Evolutionary conservation across 2,888 invertebrate genomes (phyloP), one percentile per base, ranked within the genome.

Genomic region (Stratiomys singularior): DNA sequence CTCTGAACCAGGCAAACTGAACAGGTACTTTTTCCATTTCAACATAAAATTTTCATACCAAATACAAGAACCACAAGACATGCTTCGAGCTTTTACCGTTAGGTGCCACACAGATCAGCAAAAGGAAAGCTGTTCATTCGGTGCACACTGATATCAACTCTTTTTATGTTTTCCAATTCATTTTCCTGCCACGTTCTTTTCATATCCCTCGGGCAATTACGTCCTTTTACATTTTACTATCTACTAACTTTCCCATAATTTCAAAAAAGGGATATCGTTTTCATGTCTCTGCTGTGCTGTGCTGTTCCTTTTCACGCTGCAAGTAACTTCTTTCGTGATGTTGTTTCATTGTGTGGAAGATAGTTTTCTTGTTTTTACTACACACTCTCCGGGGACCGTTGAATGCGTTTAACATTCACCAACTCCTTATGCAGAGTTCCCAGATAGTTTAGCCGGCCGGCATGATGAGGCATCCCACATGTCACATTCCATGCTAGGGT

Each of bases 181-280:
- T 69, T 47, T 52, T 47, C 69, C 47, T 21, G 15, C 21, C 69
- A 25, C 23, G 15, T 23, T 69, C n/a, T n/a, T n/a, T 27, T 23
- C 1, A 72, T 72, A 52, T 72, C 56, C 52, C 56, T 23, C 56
- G 27, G 71, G 52, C 71, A 72, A 56, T 72, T 56, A 72, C 27
- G 66, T 72, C 52, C 71, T 56, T 56, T 52, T 27, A 37, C 66
- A 66, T 66, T 66, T 66, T 66, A 66, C 66, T 66, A 66, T 66
- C 28, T 66, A 66, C 66, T 66, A 66, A 66, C 66, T 37, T 27
- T 66, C 66, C n/a, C 30, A 28, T 37, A 66, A 37, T 66, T 37
- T 37, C 30, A 21, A 66, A 30, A 27, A 25, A 21, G 21, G 58
- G 7, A 60, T 52, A 52, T 52, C 4, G 52, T 52, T 52, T 52